Evolutionary conservation across 2,888 invertebrate species (phyloP).

Genomic region (Leptothorax acervorum): DNA sequence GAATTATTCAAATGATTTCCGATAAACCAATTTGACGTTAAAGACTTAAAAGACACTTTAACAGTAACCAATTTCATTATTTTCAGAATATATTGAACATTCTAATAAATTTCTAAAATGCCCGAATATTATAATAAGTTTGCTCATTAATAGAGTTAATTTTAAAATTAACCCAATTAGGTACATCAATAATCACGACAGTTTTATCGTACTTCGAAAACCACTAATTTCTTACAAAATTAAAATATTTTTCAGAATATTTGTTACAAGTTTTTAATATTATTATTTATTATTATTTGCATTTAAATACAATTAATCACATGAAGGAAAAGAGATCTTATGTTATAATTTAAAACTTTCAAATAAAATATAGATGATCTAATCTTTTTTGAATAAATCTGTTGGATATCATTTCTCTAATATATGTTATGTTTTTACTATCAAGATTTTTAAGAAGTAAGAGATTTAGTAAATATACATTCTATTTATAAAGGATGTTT

Average conservation of each 20-base stretch:
- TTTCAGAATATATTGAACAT: background rate
- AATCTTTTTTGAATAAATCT: background rate
- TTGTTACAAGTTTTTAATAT: background rate
- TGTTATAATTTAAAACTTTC: background rate
- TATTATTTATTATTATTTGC: background rate
- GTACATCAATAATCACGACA: background rate
- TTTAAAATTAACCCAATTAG: background rate
- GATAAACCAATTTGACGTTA: constrained; percentile 1
- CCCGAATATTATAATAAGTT: background rate
- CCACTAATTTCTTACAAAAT: background rate
- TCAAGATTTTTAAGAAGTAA: background rate
- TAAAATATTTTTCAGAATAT: background rate
- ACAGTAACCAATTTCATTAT: background rate
- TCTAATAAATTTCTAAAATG: constrained; percentile 26
- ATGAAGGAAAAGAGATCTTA: background rate
- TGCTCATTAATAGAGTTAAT: background rate
- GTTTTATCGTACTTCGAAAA: background rate
- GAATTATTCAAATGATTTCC: constrained; percentile 34
- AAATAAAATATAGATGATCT: background rate
- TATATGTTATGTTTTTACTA: background rate
- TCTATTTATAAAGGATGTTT: background rate
- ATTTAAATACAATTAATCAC: background rate
- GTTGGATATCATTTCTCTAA: background rate
- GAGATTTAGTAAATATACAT: background rate
- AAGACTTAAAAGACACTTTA: background rate